phyloP scores from a whole-genome alignment of 2,113 vertebrate species.

The Typhlomys cinereus region DNA sequence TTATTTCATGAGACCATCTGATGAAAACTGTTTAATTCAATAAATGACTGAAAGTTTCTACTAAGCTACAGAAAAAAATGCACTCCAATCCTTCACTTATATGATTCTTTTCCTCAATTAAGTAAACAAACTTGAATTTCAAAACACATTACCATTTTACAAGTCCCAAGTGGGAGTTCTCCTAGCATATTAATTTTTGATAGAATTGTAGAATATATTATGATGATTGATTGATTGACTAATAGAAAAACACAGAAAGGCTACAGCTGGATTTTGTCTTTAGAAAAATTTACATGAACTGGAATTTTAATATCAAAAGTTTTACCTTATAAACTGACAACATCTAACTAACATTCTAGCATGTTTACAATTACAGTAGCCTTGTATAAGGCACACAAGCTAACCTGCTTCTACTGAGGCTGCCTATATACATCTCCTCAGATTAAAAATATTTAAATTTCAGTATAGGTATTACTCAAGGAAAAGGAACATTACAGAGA shows the following conservation, averaged over 20 bases:
- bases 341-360: background rate
- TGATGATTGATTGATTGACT: background rate
- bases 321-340: slow-evolving; percentile 20
- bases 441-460: background rate
- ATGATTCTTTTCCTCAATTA: background rate
- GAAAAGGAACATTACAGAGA: background rate
- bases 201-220: background rate
- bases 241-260: background rate
- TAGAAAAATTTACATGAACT: background rate
- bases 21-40: slow-evolving; percentile 5
- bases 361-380: background rate
- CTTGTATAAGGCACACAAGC: background rate
- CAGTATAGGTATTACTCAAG: background rate
- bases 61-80: background rate
- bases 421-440: background rate
- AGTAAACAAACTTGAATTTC: background rate
- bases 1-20: background rate
- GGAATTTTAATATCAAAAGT: background rate
- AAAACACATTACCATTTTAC: background rate
- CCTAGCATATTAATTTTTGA: background rate
- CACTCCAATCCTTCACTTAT: background rate
- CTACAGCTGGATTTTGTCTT: background rate
- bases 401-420: background rate
- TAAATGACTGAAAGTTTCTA: slow-evolving; percentile 29
- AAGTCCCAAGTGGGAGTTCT: background rate